Evolutionary conservation across 2,888 invertebrate species (phyloP), one percentile per base, ranked within the genome.

Genomic region (Cyrtodaria siliqua): DNA sequence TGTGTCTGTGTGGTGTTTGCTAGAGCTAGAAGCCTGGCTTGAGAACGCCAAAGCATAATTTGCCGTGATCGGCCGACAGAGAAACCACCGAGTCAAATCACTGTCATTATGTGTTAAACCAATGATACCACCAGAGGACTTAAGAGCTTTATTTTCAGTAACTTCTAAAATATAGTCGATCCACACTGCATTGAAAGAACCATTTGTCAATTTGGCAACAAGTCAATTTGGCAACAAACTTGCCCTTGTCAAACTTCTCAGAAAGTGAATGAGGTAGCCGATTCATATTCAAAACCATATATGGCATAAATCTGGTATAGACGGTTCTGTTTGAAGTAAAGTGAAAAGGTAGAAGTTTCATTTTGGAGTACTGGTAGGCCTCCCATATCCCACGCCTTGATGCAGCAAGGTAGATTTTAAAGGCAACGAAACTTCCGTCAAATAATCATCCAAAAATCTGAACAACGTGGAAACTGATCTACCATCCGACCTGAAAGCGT

Each of bases 361-460:
- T 3, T 29, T 68, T 59, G 2, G 59, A 23, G 40, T 38, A 59
- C n/a, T 52, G 57, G 8, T 38, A 14, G 23, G 26, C 24, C 24
- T 59, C n/a, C 59, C 23, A 44, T 20, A 26, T 14, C 24, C 42
- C 40, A 38, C 44, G 42, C 29, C 60, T n/a, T 26, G 56, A 29
- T 24, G 68, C 33, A 40, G 59, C 14, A 12, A 52, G 33, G 38
- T 53, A 73, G 3, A 44, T 18, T 49, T 73, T 0, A 67, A 14
- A 26, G 66, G 67, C 2, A 3, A 12, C 6, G 73, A 67, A 1
- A 73, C 29, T 8, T 53, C 23, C 20, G 53, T 14, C 38, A 67
- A 26, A 23, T 67, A 73, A 47, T 67, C 66, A 60, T 67, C 59
- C 73, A 60, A 73, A 56, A 66, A 67, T 47, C 47, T 18, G 24